Evolutionary conservation across 2,113 vertebrate genomes (phyloP).

Genomic region (Catharus minimus): DNA sequence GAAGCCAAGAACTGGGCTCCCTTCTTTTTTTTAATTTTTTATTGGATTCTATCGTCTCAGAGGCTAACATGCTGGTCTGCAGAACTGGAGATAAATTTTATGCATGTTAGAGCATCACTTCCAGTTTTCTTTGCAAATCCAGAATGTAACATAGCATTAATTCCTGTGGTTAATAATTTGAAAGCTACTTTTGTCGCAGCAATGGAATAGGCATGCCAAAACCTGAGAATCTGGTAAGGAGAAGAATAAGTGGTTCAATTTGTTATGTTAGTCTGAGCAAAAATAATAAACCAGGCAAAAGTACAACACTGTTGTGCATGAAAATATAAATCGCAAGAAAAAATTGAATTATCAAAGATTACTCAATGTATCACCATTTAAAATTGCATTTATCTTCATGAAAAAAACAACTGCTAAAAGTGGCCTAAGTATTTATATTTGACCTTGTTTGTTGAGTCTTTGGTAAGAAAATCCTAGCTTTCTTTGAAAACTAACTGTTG

Average conservation of each 20-base stretch:
- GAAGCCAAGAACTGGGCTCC: accelerated
- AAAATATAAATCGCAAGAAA: not conserved
- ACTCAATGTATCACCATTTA: not conserved
- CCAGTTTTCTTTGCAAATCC: not conserved
- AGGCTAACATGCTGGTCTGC: not conserved
- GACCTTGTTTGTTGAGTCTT: not conserved
- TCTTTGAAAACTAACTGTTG: slow-evolving; percentile 2
- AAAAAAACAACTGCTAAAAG: not conserved
- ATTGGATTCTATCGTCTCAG: not conserved
- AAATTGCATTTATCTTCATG: not conserved
- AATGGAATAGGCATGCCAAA: not conserved
- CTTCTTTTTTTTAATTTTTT: not conserved
- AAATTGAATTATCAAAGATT: not conserved
- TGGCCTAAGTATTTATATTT: not conserved
- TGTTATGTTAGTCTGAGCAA: not conserved
- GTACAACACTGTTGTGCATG: not conserved
- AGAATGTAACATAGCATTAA: not conserved
- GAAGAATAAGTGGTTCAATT: not conserved
- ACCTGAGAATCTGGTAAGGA: not conserved
- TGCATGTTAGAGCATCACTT: not conserved
- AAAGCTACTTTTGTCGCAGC: not conserved
- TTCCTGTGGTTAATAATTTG: not conserved
- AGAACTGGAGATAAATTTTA: not conserved
- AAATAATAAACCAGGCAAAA: not conserved
- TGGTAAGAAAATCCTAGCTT: not conserved